Conservation (phyloP, 2,888 invertebrate genomes). For the Campopleginae sp. region DNA sequence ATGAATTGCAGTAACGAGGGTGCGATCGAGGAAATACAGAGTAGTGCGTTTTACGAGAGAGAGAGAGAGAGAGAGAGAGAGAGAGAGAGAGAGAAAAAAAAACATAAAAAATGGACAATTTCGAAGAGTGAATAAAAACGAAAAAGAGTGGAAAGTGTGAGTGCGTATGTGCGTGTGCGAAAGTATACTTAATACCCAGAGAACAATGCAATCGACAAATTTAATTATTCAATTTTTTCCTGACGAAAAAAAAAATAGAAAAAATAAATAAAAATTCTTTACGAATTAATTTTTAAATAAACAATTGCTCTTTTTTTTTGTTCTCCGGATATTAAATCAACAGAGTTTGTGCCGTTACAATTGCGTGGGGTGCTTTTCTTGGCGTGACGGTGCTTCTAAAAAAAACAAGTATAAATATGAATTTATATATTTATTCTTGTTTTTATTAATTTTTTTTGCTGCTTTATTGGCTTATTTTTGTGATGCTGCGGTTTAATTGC, state of each 20-base stretch:
- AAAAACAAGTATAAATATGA: slow-evolving; percentile 23
- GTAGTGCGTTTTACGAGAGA: slow-evolving; percentile 45
- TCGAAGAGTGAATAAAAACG: neutral
- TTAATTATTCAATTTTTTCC: too few relatives aligned
- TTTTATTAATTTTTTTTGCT: slow-evolving; percentile 32
- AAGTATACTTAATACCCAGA: slow-evolving; percentile 57
- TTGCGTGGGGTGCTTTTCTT: slow-evolving; percentile 62
- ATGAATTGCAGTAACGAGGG: slow-evolving; percentile 66
- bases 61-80: slow-evolving; percentile 21
- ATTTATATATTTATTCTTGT: slow-evolving; percentile 17
- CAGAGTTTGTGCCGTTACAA: slow-evolving; percentile 66
- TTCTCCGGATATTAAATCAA: slow-evolving; percentile 6
- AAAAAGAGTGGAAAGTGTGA: slow-evolving; percentile 52
- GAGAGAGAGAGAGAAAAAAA: slow-evolving; percentile 39
- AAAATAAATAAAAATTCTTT: neutral
- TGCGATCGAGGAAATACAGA: slow-evolving; percentile 65
- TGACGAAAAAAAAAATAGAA: too few relatives aligned
- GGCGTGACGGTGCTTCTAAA: slow-evolving; percentile 50
- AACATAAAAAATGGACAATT: slow-evolving; percentile 33
- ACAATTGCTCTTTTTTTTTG: neutral
- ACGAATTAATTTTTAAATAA: neutral
- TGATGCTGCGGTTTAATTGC: slow-evolving; percentile 54
- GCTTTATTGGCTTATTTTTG: slow-evolving; percentile 38
- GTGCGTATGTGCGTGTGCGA: slow-evolving; percentile 68
- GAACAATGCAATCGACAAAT: neutral